phyloP scores from a whole-genome alignment of 2,113 vertebrate genomes.

The Bubo blakistoni region DNA sequence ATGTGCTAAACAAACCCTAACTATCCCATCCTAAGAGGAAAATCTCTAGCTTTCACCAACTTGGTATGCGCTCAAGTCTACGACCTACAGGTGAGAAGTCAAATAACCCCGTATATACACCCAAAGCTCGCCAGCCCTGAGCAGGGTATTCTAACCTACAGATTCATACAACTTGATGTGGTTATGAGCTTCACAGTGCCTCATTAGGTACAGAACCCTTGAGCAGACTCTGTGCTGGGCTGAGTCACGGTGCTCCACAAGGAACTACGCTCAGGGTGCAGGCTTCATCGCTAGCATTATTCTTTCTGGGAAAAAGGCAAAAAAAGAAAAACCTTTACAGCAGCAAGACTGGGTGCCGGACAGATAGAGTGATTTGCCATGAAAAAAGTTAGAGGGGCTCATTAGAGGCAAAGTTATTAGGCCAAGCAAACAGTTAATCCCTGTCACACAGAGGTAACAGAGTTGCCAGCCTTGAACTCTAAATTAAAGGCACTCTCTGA shows the following conservation, averaged over 20 bases:
- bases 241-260: neutral
- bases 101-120: neutral
- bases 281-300: neutral
- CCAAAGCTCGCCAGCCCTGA: neutral
- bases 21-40: neutral
- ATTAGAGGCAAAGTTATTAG: constrained; percentile 66
- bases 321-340: neutral
- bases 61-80: neutral
- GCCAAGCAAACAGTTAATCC: constrained; percentile 65
- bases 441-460: constrained; percentile 64
- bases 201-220: neutral
- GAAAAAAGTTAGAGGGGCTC: constrained; percentile 28
- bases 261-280: neutral
- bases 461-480: constrained; percentile 56
- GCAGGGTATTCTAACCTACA: neutral
- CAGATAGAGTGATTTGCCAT: constrained; percentile 16
- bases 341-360: neutral
- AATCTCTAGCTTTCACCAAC: neutral
- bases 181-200: neutral
- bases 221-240: neutral
- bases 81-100: neutral
- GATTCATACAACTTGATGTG: neutral
- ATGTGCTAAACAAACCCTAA: neutral
- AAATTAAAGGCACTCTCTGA: constrained; percentile 61
- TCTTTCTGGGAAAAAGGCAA: neutral